phyloP scores from a whole-genome alignment of 2,113 vertebrate species.

The Morone saxatilis region DNA sequence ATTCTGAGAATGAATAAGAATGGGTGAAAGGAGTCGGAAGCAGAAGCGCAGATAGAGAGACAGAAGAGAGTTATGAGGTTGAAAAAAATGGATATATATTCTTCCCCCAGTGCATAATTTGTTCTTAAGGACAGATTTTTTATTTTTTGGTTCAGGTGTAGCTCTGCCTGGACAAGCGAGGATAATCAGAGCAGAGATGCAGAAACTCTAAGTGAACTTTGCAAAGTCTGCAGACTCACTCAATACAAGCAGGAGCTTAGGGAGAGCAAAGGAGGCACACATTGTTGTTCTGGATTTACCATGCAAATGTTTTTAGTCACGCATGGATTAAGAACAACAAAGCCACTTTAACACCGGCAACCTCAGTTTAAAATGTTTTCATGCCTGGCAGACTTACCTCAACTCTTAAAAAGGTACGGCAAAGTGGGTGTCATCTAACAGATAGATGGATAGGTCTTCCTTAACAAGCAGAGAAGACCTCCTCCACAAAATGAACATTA shows the following conservation, averaged over 20 bases:
- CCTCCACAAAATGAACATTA: too few species aligned
- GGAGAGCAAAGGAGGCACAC: conserved; percentile 45
- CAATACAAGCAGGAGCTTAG: conserved; percentile 55
- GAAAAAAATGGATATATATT: conserved; percentile 15
- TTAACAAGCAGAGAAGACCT: not conserved
- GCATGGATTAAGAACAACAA: conserved; percentile 64
- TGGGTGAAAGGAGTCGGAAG: conserved; percentile 23
- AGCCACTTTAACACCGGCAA: conserved; percentile 56
- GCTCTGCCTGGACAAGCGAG: conserved; percentile 39
- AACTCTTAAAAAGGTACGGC: conserved; percentile 16
- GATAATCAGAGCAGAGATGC: conserved; percentile 62
- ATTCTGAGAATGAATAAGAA: conserved; percentile 46
- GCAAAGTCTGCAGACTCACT: conserved; percentile 50
- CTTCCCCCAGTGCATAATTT: conserved; percentile 41
- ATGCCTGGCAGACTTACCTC: conserved; percentile 34
- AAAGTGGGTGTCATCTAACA: conserved; percentile 20
- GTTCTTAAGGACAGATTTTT: conserved; percentile 8
- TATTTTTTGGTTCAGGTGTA: conserved; percentile 36
- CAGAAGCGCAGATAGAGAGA: not conserved
- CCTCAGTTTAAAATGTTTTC: conserved; percentile 53
- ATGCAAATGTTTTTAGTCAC: conserved; percentile 71
- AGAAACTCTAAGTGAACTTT: conserved; percentile 77
- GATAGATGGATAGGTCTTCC: not conserved
- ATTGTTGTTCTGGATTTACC: conserved; percentile 70
- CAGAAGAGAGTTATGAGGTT: conserved; percentile 12